Evolutionary conservation across 2,113 vertebrate species (phyloP).

Genomic region (Amblyornis subalaris): DNA sequence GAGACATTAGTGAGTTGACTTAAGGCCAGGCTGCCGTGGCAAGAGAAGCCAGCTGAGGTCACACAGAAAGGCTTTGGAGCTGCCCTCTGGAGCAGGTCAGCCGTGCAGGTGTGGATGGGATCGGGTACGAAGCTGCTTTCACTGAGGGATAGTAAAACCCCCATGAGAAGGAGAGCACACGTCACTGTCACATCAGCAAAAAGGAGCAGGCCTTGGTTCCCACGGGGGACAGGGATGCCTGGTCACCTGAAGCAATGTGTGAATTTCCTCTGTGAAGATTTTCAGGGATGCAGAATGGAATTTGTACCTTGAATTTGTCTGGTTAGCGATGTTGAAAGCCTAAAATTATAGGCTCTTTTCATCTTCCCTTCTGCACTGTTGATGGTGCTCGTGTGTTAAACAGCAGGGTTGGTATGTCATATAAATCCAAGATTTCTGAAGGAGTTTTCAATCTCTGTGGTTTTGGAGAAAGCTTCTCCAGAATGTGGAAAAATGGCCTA

Average conservation of each 20-base stretch:
- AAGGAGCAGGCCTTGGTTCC: not conserved
- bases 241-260: not conserved
- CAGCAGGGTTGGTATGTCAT: not conserved
- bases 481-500: not conserved
- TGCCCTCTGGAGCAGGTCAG: not conserved
- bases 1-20: not conserved
- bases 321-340: not conserved
- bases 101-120: accelerated
- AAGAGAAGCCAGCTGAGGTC: not conserved
- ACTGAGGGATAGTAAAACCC: not conserved
- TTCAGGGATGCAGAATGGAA: not conserved
- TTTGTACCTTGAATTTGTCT: not conserved
- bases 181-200: not conserved
- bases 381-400: accelerated
- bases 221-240: accelerated
- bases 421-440: not conserved
- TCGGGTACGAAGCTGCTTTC: not conserved
- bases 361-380: not conserved
- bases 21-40: not conserved
- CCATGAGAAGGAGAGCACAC: not conserved
- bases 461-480: not conserved
- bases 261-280: not conserved
- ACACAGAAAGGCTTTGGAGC: not conserved
- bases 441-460: not conserved
- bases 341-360: not conserved